A percentile compares a stretch with the other conserved stretches of the same genome.
These are phyloP conservation scores for Drosophila gunungcola DNA, from an alignment of 1,140 invertebrate genomes.

Conservation along the genomic window DNA sequence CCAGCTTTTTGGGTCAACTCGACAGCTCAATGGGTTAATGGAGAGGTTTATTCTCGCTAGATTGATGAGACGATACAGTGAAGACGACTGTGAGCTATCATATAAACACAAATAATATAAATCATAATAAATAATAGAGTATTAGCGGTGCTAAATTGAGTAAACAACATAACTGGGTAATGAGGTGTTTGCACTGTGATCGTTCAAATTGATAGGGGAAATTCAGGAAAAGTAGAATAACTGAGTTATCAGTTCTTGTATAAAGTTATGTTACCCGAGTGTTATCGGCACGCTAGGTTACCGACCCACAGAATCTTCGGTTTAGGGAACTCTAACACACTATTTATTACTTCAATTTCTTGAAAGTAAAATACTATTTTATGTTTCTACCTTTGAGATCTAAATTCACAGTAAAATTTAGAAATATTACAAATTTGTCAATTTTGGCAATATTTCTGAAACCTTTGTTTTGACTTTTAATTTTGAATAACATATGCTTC, in stretches of 20 bases:
- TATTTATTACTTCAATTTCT: neutral
- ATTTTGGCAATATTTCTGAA: too few species aligned
- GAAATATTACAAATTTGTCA: too few species aligned
- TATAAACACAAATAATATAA: constrained; percentile 6
- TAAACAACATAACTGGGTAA: constrained; percentile 44
- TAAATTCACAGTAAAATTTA: too few species aligned
- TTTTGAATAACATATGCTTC: too few species aligned
- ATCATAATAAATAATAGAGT: constrained; percentile 8
- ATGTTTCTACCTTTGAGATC: neutral
- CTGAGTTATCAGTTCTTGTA: constrained; percentile 21
- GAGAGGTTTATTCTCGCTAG: constrained; percentile 13
- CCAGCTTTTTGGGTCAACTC: constrained; percentile 10
- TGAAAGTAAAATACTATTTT: neutral
- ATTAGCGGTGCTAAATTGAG: constrained; percentile 3
- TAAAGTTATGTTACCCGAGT: constrained; percentile 9
- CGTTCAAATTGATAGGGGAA: constrained; percentile 21
- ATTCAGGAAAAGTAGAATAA: constrained; percentile 3
- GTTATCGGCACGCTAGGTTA: constrained; percentile 5
- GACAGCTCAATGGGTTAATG: constrained; percentile 25
- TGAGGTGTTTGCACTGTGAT: constrained; percentile 43
- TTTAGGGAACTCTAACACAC: neutral
- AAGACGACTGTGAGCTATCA: constrained; percentile 8
- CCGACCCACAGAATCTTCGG: neutral
- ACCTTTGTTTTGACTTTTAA: too few species aligned
- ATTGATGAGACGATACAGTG: constrained; percentile 26